phyloP scores from a whole-genome alignment of 1,140 invertebrate genomes.

The Magallana gigas region DNA sequence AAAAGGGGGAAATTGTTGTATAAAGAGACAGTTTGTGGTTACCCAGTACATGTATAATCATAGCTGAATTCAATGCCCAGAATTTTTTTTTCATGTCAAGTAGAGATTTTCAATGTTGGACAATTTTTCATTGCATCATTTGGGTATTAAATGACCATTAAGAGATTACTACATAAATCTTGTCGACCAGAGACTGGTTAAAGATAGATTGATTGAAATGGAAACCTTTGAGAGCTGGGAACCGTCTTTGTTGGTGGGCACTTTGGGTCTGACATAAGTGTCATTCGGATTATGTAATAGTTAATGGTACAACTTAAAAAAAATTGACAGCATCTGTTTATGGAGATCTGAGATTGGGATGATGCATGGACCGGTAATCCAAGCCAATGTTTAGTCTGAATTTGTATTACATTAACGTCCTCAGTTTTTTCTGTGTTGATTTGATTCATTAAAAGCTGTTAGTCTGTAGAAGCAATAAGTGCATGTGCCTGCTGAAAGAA shows the following conservation, averaged over 20 bases:
- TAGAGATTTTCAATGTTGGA: conserved; percentile 10
- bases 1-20: too few relatives aligned
- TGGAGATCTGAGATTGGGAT: conserved; percentile 3
- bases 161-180: background rate
- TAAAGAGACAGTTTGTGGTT: too few relatives aligned
- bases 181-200: background rate
- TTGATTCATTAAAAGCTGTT: conserved; percentile 38
- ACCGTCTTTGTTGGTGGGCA: background rate
- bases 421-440: conserved; percentile 7
- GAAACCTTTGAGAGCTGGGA: background rate
- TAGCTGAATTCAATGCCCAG: background rate
- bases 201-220: background rate
- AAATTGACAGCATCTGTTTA: conserved; percentile 1
- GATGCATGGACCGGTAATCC: conserved; percentile 15
- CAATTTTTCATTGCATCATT: conserved; percentile 13
- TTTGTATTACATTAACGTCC: conserved; percentile 26
- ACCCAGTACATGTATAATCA: background rate
- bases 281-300: conserved; percentile 10
- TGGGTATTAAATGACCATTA: background rate
- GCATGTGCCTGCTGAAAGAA: conserved; percentile 32
- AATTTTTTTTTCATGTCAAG: conserved; percentile 11
- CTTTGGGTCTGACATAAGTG: background rate
- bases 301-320: background rate
- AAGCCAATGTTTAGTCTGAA: conserved; percentile 22
- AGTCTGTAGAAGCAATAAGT: conserved; percentile 28